Evolutionary conservation across 1,140 invertebrate genomes (phyloP), one percentile per base, ranked within the genome.

Genomic region (Anthonomus grandis): DNA sequence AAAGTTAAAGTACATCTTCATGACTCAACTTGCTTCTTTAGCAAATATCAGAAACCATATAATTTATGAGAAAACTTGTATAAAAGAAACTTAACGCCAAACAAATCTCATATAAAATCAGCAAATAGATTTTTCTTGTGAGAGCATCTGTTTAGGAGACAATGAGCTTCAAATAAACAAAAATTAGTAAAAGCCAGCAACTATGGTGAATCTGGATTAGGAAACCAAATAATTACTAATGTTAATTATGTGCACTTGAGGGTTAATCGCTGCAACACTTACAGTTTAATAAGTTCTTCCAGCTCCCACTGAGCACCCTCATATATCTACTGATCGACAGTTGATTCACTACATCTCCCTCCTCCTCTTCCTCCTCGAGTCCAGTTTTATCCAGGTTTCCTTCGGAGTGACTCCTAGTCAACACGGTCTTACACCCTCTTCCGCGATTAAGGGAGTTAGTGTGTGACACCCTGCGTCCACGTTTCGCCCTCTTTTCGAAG

Each of bases 271-370:
- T n/a, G n/a, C n/a, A n/a, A 21, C 13, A 83, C 81, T 83, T 78
- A 83, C 81, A 74, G 78, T 81, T 76, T 59, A 83, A 75, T 49
- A 83, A 76, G 70, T 83, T 83, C 69, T 80, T 83, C 81, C 81
- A 83, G 66, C 79, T 81, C 23, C 81, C 81, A 62, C 79, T 80
- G 38, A 83, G 75, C 6, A 78, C 80, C 42, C 78, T 76, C 24
- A 83, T 78, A 67, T 80, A 83, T 61, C 80, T 77, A 66, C 81
- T 79, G 58, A 82, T 74, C 18, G 77, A 78, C 31, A 79, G 75
- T 22, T 75, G 75, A 15, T 73, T 70, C 15, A 38, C 31, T 8
- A 23, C 52, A 12, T 18, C 47, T 13, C 36, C 56, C 13, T 57
- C 44, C n/a, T n/a, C n/a, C 8, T 37, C 52, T n/a, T 18, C 47